Conservation (phyloP, 2,888 invertebrate genomes). For the Drosophila merina region DNA sequence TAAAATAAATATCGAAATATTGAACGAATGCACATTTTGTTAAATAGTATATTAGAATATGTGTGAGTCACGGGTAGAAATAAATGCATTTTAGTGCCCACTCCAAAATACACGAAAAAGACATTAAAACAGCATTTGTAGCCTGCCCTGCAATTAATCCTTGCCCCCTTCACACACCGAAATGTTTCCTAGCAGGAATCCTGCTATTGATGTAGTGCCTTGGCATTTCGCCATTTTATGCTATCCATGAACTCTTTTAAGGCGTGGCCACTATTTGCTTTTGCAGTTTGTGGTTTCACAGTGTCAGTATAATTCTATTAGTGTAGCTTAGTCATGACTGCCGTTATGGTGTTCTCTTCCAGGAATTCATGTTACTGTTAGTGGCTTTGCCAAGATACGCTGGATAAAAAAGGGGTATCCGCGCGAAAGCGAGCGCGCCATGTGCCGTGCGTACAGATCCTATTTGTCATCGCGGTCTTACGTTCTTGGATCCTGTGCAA, state of each 20-base stretch:
- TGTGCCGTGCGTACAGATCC: slow-evolving; percentile 83
- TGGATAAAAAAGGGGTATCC: slow-evolving; percentile 84
- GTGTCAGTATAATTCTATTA: neutral
- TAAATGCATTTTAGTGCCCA: too few relatives aligned
- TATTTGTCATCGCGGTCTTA: slow-evolving; percentile 82
- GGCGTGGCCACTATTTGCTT: slow-evolving; percentile 58
- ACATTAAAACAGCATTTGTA: slow-evolving; percentile 64
- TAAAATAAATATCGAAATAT: neutral
- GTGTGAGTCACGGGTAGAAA: too few relatives aligned
- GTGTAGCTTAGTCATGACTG: neutral
- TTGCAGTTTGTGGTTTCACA: slow-evolving; percentile 18
- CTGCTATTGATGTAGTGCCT: slow-evolving; percentile 36
- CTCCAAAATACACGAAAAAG: slow-evolving; percentile 37
- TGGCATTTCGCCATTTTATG: slow-evolving; percentile 58
- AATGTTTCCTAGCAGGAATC: slow-evolving; percentile 1
- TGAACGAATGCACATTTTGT: too few relatives aligned
- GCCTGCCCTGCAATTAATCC: slow-evolving; percentile 60
- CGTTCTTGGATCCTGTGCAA: slow-evolving; percentile 82
- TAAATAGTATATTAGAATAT: too few relatives aligned
- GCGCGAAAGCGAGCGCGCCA: slow-evolving; percentile 83
- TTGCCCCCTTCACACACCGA: slow-evolving; percentile 1
- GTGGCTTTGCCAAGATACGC: slow-evolving; percentile 83
- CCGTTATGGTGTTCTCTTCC: slow-evolving; percentile 54
- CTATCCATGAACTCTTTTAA: slow-evolving; percentile 67
- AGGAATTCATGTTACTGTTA: slow-evolving; percentile 84